Evolutionary conservation across 2,113 vertebrate genomes (phyloP), one percentile per base, ranked within the genome.

Genomic region (Turdus rufiventris): DNA sequence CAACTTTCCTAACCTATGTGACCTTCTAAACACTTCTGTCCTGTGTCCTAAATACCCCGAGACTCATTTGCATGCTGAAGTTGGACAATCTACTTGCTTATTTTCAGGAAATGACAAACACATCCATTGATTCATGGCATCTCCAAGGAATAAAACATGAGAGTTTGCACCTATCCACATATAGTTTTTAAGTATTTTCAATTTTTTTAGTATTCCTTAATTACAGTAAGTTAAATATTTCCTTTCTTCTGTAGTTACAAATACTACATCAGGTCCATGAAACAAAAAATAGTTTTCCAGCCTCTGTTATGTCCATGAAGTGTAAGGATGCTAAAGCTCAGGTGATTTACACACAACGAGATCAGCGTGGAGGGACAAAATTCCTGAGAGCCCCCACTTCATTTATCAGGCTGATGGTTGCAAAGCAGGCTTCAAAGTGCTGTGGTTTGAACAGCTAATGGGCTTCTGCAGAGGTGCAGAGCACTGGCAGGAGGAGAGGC

Each of bases 11-110:
- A 63, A 65, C 7, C 50, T 47, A 6, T 14, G 8, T 3, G 12
- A 90, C 9, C 9, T 70, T 42, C 66, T 40, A 29, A 72, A 26
- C 14, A 67, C 14, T 38, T 67, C 28, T n/a, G 15, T 78, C 24
- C 18, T 74, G 17, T 14, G 3, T 42, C n/a, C 54, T 8, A 20
- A 50, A 36, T 26, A 62, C 9, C 10, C 25, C 7, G 47, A 78
- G 17, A 71, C 6, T 11, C 2, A 0, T 71, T 82, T 74, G 47
- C 33, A 61, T 0, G 0, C 42, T 24, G 8, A 73, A 47, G 14
- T 4, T 62, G 53, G 34, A 16, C 31, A 40, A 53, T 81, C n/a
- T 36, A 8, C 9, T 82, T 57, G 19, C 71, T 85, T 36, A 62
- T 29, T 34, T 78, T 70, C 36, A 67, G 24, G 43, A 92, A 72